A percentile compares a stretch with the other conserved stretches of the same genome.
Evolutionary conservation across 2,888 invertebrate species (phyloP).

Genomic region (Andrena flavipes): DNA sequence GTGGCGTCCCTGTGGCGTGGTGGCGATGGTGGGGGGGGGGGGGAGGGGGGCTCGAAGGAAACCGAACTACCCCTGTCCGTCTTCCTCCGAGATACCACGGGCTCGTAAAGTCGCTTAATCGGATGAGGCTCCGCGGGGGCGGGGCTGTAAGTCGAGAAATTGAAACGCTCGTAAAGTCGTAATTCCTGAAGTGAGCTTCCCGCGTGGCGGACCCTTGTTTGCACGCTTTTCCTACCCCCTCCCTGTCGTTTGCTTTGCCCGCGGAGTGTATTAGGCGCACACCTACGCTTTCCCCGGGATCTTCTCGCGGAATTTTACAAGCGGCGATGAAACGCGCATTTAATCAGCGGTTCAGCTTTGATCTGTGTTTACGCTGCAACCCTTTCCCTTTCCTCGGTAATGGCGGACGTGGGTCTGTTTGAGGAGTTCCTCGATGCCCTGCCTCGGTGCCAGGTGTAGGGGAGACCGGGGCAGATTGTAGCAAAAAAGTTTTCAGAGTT

Average conservation of each 20-base stretch:
- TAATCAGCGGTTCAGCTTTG: not conserved
- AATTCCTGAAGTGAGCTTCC: slow-evolving; percentile 54
- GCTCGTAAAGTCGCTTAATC: slow-evolving; percentile 79
- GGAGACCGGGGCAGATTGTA: too few relatives aligned
- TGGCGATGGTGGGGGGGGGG: not conserved
- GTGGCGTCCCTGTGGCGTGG: not conserved
- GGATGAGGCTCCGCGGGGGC: slow-evolving; percentile 70
- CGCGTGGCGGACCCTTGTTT: slow-evolving; percentile 38
- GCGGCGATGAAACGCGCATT: not conserved
- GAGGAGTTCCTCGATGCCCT: not conserved
- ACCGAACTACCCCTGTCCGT: slow-evolving; percentile 52
- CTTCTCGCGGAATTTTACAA: not conserved
- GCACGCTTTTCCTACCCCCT: slow-evolving; percentile 9
- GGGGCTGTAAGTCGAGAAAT: slow-evolving; percentile 68
- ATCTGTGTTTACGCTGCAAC: not conserved
- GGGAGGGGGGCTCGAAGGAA: slow-evolving; percentile 12
- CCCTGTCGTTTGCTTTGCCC: slow-evolving; percentile 17
- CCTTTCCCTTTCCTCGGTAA: slow-evolving; percentile 5
- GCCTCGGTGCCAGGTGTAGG: not conserved
- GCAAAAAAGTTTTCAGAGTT: too few relatives aligned
- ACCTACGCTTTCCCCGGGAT: too few relatives aligned
- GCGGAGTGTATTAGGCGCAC: slow-evolving; percentile 8
- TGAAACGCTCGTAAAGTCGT: slow-evolving; percentile 72
- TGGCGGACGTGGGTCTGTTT: not conserved
- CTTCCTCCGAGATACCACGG: slow-evolving; percentile 50